Conservation (phyloP, 2,797 vertebrate species). For the Podarcis siculus region DNA sequence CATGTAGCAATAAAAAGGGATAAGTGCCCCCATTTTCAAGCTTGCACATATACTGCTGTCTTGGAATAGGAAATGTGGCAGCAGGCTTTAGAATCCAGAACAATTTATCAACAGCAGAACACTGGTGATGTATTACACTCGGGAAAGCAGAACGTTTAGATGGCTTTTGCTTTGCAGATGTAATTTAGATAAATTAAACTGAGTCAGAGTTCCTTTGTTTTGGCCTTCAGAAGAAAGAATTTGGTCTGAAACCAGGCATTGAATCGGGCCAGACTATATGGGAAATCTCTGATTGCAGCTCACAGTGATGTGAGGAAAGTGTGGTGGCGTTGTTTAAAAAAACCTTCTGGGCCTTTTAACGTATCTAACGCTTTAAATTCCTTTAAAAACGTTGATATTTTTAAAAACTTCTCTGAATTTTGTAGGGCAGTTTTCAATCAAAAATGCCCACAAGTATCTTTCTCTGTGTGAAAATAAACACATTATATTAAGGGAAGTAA, state of each 20-base stretch:
- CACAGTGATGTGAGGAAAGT: neutral
- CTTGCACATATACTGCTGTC: constrained; percentile 1
- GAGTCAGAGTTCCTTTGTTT: constrained; percentile 18
- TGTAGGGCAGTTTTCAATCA: no score
- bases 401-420: no score
- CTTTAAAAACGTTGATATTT: neutral
- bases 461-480: no score
- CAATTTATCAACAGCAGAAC: constrained; percentile 24
- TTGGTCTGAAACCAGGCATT: neutral
- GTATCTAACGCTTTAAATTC: neutral
- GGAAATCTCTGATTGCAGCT: neutral
- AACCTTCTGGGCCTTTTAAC: neutral
- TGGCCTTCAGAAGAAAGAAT: neutral
- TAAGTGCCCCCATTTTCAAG: constrained; percentile 6
- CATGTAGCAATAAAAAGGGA: constrained; percentile 5
- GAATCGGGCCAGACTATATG: neutral
- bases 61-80: constrained; percentile 27
- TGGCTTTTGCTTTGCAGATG: constrained; percentile 32
- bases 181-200: constrained; percentile 43
- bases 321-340: neutral
- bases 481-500: no score
- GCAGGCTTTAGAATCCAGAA: constrained; percentile 26
- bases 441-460: no score
- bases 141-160: constrained; percentile 22
- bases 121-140: constrained; percentile 20